Percentiles rank a stretch among this genome's conserved stretches.
phyloP scores from a whole-genome alignment of 1,140 invertebrate species.

The Drosophila biarmipes region DNA sequence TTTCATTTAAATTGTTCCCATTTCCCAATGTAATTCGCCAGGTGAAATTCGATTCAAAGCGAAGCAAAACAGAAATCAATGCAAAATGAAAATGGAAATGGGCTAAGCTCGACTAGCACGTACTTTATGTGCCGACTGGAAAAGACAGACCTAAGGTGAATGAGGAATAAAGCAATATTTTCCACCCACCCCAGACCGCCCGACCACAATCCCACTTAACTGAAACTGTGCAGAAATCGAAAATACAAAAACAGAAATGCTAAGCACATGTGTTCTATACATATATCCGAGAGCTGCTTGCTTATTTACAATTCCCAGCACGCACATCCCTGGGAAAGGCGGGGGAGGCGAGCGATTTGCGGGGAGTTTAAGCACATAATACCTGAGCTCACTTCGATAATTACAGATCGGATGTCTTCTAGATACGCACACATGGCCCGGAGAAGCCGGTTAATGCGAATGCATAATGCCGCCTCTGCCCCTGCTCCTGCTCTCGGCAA shows the following conservation, averaged over 20 bases:
- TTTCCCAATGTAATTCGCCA: slow-evolving; percentile 17
- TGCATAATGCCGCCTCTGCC: slow-evolving; percentile 15
- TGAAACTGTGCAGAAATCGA: slow-evolving; percentile 6
- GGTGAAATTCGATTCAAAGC: slow-evolving; percentile 22
- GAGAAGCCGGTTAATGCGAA: slow-evolving; percentile 34
- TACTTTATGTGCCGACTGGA: slow-evolving; percentile 17
- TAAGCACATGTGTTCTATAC: slow-evolving; percentile 4
- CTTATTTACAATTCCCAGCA: slow-evolving; percentile 32
- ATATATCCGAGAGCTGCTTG: slow-evolving; percentile 4
- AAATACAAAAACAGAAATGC: slow-evolving; percentile 23
- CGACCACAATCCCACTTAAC: slow-evolving; percentile 9
- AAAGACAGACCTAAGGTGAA: background rate
- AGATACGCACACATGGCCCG: background rate
- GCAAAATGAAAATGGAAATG: slow-evolving; percentile 41
- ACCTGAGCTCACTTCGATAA: slow-evolving; percentile 42
- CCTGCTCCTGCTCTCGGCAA: slow-evolving; percentile 8
- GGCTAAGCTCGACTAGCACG: slow-evolving; percentile 19
- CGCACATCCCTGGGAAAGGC: slow-evolving; percentile 15
- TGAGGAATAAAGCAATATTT: slow-evolving; percentile 16
- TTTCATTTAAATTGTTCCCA: slow-evolving; percentile 28
- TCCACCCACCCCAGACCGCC: slow-evolving; percentile 4
- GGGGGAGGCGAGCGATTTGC: background rate
- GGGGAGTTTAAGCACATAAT: slow-evolving; percentile 45
- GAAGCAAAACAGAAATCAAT: slow-evolving; percentile 24
- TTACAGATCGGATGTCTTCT: slow-evolving; percentile 36